phyloP scores from a whole-genome alignment of 2,888 invertebrate species.

The Mamestra brassicae region DNA sequence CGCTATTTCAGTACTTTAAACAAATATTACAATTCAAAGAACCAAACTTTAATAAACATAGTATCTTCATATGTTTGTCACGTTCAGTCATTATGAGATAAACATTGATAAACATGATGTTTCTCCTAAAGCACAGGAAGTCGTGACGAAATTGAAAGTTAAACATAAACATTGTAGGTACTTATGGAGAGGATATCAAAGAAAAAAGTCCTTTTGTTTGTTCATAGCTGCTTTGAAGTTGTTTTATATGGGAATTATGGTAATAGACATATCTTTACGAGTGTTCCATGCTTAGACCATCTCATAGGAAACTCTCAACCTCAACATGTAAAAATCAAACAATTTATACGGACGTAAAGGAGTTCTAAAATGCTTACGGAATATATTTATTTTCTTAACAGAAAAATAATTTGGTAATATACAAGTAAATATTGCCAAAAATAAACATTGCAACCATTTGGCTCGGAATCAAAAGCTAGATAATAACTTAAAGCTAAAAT shows the following conservation, averaged over 20 bases:
- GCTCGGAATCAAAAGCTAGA: background rate
- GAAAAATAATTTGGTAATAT: background rate
- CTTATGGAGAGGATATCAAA: constrained; percentile 44
- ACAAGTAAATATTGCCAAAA: background rate
- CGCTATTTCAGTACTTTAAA: constrained; percentile 15
- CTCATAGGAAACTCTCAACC: background rate
- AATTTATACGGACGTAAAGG: background rate
- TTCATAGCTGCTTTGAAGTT: constrained; percentile 9
- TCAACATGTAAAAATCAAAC: background rate
- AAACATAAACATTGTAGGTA: constrained; percentile 26
- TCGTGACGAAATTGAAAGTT: constrained; percentile 48
- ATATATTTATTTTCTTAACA: background rate
- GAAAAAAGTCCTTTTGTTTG: constrained; percentile 45
- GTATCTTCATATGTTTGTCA: constrained; percentile 42
- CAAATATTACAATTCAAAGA: constrained; percentile 44
- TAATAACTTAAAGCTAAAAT: constrained; percentile 2
- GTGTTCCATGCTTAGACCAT: background rate
- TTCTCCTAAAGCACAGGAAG: constrained; percentile 47
- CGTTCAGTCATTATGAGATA: constrained; percentile 57
- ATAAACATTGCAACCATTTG: background rate
- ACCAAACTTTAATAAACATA: constrained; percentile 32
- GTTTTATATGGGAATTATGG: constrained; percentile 35
- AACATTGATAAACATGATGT: constrained; percentile 46
- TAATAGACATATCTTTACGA: constrained; percentile 29
- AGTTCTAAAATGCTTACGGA: background rate